Conservation (phyloP, 1,140 invertebrate species). For the Calephelis nemesis region DNA sequence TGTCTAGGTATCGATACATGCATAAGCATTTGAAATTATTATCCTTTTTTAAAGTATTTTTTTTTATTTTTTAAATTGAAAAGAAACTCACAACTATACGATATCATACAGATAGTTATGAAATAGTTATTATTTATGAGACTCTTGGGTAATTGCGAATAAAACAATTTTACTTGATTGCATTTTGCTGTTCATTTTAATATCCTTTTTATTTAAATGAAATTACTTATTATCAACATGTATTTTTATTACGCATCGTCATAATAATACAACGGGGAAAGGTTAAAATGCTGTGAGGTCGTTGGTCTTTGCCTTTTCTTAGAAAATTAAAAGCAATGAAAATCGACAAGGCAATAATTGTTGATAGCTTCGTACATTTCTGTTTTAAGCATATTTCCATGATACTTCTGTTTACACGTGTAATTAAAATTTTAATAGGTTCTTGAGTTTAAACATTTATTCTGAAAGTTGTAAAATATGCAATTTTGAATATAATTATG, state of each 20-base stretch:
- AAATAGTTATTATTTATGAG: slow-evolving; percentile 1
- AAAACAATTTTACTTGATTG: slow-evolving; percentile 15
- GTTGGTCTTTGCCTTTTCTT: slow-evolving; percentile 2
- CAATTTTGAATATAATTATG: too few relatives aligned
- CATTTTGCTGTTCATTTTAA: slow-evolving; percentile 6
- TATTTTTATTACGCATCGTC: slow-evolving; percentile 2
- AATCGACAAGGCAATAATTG: not conserved
- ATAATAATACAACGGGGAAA: not conserved
- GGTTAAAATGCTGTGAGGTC: slow-evolving; percentile 5
- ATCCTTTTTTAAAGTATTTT: too few relatives aligned
- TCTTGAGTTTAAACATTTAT: too few relatives aligned
- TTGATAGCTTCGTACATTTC: too few relatives aligned
- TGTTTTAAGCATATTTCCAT: too few relatives aligned
- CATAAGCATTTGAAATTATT: too few relatives aligned
- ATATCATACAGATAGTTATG: not conserved
- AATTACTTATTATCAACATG: not conserved
- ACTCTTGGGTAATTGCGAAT: not conserved
- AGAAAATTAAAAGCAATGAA: slow-evolving; percentile 6
- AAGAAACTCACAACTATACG: too few relatives aligned
- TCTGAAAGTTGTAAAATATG: too few relatives aligned
- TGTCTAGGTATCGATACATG: too few relatives aligned
- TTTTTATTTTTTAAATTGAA: too few relatives aligned
- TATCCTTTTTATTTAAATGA: slow-evolving; percentile 15
- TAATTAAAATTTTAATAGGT: too few relatives aligned
- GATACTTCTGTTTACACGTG: too few relatives aligned